These are phyloP conservation scores for Sciurus carolinensis DNA, from an alignment of 2,797 vertebrate genomes.

Conservation along the genomic window DNA sequence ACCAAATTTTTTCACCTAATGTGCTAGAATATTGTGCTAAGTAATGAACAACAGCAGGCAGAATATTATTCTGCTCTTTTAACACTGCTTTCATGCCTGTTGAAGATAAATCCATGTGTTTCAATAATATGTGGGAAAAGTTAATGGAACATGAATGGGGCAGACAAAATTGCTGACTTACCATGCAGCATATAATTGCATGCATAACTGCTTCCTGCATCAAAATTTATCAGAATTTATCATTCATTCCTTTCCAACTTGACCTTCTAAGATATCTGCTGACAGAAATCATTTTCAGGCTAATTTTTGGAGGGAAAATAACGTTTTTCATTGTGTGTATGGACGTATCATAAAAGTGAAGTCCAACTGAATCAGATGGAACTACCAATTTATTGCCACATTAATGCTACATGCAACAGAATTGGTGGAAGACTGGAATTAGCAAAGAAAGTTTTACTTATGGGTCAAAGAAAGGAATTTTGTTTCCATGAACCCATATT, in stretches of 20 bases:
- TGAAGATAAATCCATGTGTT: neutral
- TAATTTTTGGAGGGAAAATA: neutral
- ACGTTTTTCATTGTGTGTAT: neutral
- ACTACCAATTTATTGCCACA: neutral
- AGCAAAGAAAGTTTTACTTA: neutral
- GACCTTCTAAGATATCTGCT: constrained; percentile 46
- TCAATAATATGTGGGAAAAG: constrained; percentile 57
- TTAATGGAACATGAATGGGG: constrained; percentile 22
- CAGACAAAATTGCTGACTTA: constrained; percentile 51
- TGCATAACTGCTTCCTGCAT: neutral
- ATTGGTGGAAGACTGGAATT: neutral
- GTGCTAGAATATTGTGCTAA: constrained; percentile 5
- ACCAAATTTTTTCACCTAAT: neutral
- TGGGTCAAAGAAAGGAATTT: constrained; percentile 34
- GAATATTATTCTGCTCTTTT: neutral
- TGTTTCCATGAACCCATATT: neutral
- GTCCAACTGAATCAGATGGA: neutral
- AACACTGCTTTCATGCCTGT: neutral
- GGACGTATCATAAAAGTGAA: neutral
- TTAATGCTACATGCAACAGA: neutral
- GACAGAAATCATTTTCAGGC: neutral
- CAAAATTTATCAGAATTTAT: constrained; percentile 46
- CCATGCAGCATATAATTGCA: neutral
- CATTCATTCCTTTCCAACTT: constrained; percentile 16
- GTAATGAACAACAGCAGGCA: neutral